Evolutionary conservation across 2,113 vertebrate genomes (phyloP).

Genomic region (Rissa tridactyla): DNA sequence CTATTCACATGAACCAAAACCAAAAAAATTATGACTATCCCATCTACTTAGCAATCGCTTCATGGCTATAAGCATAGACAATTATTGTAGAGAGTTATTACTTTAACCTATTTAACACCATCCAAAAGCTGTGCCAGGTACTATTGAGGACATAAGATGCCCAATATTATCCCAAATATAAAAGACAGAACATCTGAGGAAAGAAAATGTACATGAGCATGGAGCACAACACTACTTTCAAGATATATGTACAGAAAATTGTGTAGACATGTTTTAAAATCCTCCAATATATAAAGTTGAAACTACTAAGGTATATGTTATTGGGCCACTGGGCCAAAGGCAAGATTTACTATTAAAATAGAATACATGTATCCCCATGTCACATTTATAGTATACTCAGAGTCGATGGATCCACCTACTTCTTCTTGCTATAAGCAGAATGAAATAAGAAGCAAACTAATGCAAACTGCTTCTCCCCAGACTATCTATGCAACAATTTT

Average conservation of each 20-base stretch:
- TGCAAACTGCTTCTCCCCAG: neutral
- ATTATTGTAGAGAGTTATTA: neutral
- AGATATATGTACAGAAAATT: neutral
- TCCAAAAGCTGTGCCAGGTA: neutral
- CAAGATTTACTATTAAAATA: neutral
- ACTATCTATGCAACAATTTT: neutral
- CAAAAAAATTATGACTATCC: neutral
- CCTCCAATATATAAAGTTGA: neutral
- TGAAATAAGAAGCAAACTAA: neutral
- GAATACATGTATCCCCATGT: neutral
- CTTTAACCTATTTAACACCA: neutral
- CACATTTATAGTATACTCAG: neutral
- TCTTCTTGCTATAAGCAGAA: neutral
- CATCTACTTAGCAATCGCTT: neutral
- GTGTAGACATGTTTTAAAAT: neutral
- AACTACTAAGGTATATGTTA: neutral
- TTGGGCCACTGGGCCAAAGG: neutral
- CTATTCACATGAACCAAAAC: neutral
- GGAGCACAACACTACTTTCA: neutral
- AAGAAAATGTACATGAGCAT: neutral
- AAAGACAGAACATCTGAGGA: neutral
- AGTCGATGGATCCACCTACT: neutral
- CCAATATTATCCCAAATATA: neutral
- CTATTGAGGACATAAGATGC: neutral
- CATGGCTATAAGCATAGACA: neutral